Conservation (phyloP, 2,113 vertebrate genomes). For the Hippoglossus stenolepis region DNA sequence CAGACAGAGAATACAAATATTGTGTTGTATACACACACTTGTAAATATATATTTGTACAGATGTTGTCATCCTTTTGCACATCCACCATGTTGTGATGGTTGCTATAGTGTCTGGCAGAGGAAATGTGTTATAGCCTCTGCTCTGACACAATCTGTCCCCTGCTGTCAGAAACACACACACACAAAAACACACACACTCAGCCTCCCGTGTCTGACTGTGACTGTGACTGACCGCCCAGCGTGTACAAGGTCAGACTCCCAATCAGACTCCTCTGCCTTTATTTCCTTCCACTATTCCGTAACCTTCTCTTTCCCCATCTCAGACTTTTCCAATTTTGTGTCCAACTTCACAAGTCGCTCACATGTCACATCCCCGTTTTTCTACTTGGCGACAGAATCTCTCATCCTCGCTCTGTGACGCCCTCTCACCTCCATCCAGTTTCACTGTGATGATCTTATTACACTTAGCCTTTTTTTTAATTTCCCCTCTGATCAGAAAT, state of each 20-base stretch:
- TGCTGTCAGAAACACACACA: conserved; percentile 31
- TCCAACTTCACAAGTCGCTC: conserved; percentile 15
- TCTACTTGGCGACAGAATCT: neutral
- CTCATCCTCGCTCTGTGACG: neutral
- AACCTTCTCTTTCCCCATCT: conserved; percentile 1
- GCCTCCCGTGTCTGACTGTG: conserved; percentile 30
- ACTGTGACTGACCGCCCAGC: conserved; percentile 14
- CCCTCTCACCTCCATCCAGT: neutral
- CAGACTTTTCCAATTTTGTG: conserved; percentile 33
- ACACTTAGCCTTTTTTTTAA: neutral
- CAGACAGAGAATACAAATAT: neutral
- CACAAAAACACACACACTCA: conserved; percentile 21
- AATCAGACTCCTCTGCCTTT: conserved; percentile 33
- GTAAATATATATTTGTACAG: conserved; percentile 2
- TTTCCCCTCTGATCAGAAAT: neutral
- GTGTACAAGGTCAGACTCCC: conserved; percentile 50
- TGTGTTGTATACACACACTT: neutral
- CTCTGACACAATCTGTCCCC: conserved; percentile 22
- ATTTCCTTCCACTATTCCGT: conserved; percentile 8
- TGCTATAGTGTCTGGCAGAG: conserved; percentile 13
- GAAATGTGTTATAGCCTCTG: conserved; percentile 24
- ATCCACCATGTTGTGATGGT: conserved; percentile 24
- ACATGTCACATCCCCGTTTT: conserved; percentile 9
- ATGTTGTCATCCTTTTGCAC: neutral
- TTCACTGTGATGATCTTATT: neutral